Evolutionary conservation across 2,888 invertebrate genomes (phyloP).

Genomic region (Synergus umbraculus): DNA sequence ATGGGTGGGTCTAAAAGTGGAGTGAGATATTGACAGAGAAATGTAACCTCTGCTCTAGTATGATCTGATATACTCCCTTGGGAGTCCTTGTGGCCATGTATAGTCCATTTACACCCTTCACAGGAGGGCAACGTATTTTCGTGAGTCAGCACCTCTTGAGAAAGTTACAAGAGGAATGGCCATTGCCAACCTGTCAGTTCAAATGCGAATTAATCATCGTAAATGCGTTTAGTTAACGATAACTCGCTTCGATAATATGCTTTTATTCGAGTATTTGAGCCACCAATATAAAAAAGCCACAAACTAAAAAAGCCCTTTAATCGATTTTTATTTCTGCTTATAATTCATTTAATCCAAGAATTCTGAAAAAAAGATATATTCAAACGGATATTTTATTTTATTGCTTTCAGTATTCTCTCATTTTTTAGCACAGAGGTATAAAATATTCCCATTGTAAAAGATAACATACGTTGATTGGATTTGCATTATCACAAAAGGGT

Average conservation of each 20-base stretch:
- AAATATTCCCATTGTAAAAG: background rate
- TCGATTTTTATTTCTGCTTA: conserved; percentile 2
- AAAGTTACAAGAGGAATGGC: conserved; percentile 15
- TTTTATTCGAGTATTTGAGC: background rate
- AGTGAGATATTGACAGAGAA: conserved; percentile 7
- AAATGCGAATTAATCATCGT: conserved; percentile 25
- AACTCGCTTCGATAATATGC: background rate
- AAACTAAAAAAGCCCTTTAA: background rate
- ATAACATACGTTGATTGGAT: background rate
- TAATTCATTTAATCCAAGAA: background rate
- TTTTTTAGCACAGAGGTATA: background rate
- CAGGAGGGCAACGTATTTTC: background rate
- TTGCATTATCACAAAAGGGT: background rate
- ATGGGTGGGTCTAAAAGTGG: background rate
- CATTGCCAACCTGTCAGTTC: conserved; percentile 21
- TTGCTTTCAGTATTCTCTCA: background rate
- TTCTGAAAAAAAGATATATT: background rate
- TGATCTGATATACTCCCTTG: background rate
- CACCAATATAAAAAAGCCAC: background rate
- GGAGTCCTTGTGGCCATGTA: conserved; percentile 8
- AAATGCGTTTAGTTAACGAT: background rate
- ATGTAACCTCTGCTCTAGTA: background rate
- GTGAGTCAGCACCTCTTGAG: conserved; percentile 11
- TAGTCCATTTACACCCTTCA: conserved; percentile 26
- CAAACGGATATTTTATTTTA: background rate